These are phyloP conservation scores for Drosophila tanythrix DNA, from an alignment of 2,888 invertebrate species.

Conservation along the genomic window DNA sequence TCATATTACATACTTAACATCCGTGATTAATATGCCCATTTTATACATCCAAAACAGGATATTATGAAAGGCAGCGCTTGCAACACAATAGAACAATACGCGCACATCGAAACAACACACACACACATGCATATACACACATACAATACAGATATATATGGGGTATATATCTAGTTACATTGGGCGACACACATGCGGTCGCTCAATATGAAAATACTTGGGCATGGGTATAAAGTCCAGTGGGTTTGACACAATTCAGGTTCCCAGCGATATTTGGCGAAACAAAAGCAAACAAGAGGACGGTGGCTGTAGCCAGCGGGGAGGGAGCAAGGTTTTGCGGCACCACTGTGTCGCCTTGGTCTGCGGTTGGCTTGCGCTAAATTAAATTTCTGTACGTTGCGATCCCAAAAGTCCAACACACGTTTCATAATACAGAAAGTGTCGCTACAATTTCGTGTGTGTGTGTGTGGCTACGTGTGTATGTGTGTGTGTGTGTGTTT, in stretches of 20 bases:
- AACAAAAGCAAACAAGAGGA: neutral
- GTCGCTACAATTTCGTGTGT: slow-evolving; percentile 11
- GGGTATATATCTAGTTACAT: slow-evolving; percentile 25
- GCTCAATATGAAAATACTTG: slow-evolving; percentile 68
- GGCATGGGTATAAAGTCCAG: slow-evolving; percentile 40
- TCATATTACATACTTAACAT: neutral
- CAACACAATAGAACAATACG: slow-evolving; percentile 35
- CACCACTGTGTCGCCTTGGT: slow-evolving; percentile 48
- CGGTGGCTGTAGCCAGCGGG: neutral
- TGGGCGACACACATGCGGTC: slow-evolving; percentile 60
- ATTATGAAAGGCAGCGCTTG: slow-evolving; percentile 35
- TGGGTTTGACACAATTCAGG: slow-evolving; percentile 40
- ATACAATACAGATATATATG: slow-evolving; percentile 9
- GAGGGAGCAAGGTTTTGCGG: neutral
- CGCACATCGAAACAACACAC: slow-evolving; percentile 15
- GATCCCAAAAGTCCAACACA: slow-evolving; percentile 52
- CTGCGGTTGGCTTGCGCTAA: slow-evolving; percentile 77
- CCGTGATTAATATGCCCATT: neutral
- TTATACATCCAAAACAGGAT: slow-evolving; percentile 3
- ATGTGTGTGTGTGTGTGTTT: slow-evolving; percentile 2
- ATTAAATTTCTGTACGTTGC: slow-evolving; percentile 70
- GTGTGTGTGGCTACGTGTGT: neutral
- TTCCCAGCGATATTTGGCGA: slow-evolving; percentile 20
- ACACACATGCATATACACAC: slow-evolving; percentile 11
- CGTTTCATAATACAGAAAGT: slow-evolving; percentile 27